Base-by-base conservation (phyloP, 53 echinoderm and acorn worm species). In the Arbacia lixula region DNA sequence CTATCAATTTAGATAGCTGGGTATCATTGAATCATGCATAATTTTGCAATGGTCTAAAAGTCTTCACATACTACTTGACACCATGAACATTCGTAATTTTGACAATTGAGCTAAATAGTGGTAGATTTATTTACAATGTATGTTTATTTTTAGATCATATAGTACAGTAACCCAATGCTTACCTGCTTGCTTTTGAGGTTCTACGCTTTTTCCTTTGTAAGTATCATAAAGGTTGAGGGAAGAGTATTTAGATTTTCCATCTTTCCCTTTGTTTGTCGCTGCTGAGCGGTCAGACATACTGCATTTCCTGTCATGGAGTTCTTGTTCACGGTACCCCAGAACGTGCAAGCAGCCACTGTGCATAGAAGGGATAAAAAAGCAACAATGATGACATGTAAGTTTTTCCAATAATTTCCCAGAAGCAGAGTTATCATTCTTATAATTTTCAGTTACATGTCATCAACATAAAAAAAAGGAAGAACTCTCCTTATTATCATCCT, bases 201-300 rank as follows among this genome's bases (percentile, higher is more conserved):
- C 92, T 90, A 90, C 93, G 49, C 89, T 93, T 84, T 95, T 93
- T 83, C 95, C 95, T 91, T 93, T 95, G 57, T 95, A 95, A 8
- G 95, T 95, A 77, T 95, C 92, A 60, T 93, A 95, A 55, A 93
- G 83, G 74, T 95, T 95, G 88, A 95, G 93, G 72, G 93, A 90
- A 72, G 95, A 92, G 88, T 88, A 95, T 84, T 95, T 95, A 60
- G 88, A 82, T 88, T 95, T 95, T 88, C 95, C 95, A 95, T 95
- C 95, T 90, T 95, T 95, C 91, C 90, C 95, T 88, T 93, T 95
- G 69, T 85, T 93, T 83, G 93, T 88, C 86, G 76, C 66, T 91
- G 88, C 95, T 85, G 88, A 90, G 77, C 95, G 90, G 82, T 95
- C 95, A 89, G 95, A 95, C 95, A 95, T 95, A 88, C 95, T 95